Conservation (phyloP, 2,113 vertebrate species). For the Oryzias curvinotus region DNA sequence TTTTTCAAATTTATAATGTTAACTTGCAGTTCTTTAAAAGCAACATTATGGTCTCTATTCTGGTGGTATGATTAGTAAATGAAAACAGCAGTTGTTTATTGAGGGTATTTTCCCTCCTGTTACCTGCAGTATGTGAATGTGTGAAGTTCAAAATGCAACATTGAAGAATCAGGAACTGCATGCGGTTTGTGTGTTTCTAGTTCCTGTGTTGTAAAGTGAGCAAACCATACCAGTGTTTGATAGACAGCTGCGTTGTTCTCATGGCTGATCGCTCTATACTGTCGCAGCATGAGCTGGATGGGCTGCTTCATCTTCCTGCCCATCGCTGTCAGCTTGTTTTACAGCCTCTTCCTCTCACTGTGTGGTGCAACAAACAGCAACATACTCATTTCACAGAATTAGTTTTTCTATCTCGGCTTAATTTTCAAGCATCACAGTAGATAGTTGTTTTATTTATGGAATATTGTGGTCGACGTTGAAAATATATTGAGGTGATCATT, state of each 20-base stretch:
- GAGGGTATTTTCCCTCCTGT: not conserved
- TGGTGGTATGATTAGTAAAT: slow-evolving; percentile 8
- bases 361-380: not conserved
- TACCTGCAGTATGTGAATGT: not conserved
- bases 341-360: slow-evolving; percentile 1
- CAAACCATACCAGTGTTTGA: not conserved
- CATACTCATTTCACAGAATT: no score
- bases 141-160: not conserved
- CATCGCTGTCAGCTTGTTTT: slow-evolving; percentile 2
- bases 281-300: slow-evolving; percentile 5
- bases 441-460: no score
- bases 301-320: slow-evolving; percentile 13
- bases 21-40: slow-evolving; percentile 6
- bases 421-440: not conserved
- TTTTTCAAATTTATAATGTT: not conserved
- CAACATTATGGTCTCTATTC: slow-evolving; percentile 1
- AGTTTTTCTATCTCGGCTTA: not conserved
- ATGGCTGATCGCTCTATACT: not conserved
- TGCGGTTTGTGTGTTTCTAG: not conserved
- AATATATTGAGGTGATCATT: no score
- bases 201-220: slow-evolving; percentile 4
- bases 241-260: not conserved
- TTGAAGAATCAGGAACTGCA: not conserved
- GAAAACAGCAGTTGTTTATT: slow-evolving; percentile 2
- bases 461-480: no score